A percentile compares a stretch with the other conserved stretches of the same genome.
phyloP scores from a whole-genome alignment of 2,888 invertebrate genomes.

The Amblyjoppa proteus region DNA sequence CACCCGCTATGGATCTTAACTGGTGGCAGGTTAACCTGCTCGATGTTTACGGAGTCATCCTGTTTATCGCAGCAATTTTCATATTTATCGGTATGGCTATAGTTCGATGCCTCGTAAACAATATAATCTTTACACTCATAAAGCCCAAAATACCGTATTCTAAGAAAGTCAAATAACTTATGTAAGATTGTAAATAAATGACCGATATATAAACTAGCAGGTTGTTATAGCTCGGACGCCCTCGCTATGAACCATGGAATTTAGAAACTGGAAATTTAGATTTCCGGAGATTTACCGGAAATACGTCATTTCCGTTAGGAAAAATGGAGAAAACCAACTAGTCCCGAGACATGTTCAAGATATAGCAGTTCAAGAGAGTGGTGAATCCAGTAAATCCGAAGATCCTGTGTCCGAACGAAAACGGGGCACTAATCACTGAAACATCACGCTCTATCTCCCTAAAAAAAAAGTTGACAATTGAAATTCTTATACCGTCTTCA shows the following conservation, averaged over 20 bases:
- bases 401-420: too few species aligned
- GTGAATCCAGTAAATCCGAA: too few species aligned
- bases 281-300: neutral
- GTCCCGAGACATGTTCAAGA: too few species aligned
- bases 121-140: neutral
- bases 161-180: slow-evolving; percentile 34
- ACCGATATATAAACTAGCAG: neutral
- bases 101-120: slow-evolving; percentile 3
- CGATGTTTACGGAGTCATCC: slow-evolving; percentile 54
- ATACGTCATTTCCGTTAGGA: neutral
- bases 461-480: too few species aligned
- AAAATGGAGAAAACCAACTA: neutral
- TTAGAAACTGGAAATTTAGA: neutral
- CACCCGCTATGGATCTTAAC: slow-evolving; percentile 58
- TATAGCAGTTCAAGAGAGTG: too few species aligned
- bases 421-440: too few species aligned
- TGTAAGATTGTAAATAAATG: neutral
- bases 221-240: neutral
- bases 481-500: too few species aligned
- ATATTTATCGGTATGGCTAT: neutral
- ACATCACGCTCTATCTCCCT: too few species aligned
- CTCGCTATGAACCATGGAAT: neutral
- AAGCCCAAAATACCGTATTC: neutral
- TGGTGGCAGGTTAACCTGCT: slow-evolving; percentile 62
- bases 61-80: neutral